A percentile compares a stretch with the other conserved stretches of the same genome.
Conservation (phyloP, 35 echinoderm and acorn worm genomes). For the Heliocidaris erythrogramma region DNA sequence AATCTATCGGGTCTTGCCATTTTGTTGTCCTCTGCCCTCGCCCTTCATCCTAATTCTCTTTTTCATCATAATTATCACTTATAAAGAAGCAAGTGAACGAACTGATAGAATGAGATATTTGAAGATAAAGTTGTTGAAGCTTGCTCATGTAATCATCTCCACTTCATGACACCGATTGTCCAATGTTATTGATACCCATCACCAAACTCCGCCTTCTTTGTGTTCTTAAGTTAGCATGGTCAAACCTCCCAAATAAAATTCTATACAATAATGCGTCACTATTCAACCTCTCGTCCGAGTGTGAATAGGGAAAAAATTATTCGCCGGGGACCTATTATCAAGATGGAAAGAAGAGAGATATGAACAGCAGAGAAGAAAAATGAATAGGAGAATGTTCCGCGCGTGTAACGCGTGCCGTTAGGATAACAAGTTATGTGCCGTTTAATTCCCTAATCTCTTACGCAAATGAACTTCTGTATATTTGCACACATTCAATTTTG, state of each 20-base stretch:
- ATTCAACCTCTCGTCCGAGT: not conserved
- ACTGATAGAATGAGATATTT: not conserved
- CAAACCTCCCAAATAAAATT: not conserved
- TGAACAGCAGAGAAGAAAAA: not conserved
- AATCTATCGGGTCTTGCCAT: too few species aligned
- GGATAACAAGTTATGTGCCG: not conserved
- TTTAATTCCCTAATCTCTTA: not conserved
- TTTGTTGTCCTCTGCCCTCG: too few species aligned
- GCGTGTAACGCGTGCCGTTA: not conserved
- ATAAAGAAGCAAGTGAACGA: not conserved
- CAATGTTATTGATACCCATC: not conserved
- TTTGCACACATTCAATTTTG: not conserved
- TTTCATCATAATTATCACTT: too few species aligned
- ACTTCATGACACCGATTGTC: conserved; percentile 1
- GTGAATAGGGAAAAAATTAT: not conserved
- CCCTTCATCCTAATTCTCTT: too few species aligned
- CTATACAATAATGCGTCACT: not conserved
- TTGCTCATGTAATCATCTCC: not conserved
- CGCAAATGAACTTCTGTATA: conserved; percentile 19
- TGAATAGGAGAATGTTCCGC: not conserved
- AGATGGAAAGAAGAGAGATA: not conserved
- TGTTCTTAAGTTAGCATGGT: not conserved
- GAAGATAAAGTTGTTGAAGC: not conserved
- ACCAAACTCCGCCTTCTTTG: not conserved
- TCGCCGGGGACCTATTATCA: conserved; percentile 2